These are phyloP conservation scores for Proterorhinus semilunaris DNA, from an alignment of 2,113 vertebrate genomes.

Conservation along the genomic window DNA sequence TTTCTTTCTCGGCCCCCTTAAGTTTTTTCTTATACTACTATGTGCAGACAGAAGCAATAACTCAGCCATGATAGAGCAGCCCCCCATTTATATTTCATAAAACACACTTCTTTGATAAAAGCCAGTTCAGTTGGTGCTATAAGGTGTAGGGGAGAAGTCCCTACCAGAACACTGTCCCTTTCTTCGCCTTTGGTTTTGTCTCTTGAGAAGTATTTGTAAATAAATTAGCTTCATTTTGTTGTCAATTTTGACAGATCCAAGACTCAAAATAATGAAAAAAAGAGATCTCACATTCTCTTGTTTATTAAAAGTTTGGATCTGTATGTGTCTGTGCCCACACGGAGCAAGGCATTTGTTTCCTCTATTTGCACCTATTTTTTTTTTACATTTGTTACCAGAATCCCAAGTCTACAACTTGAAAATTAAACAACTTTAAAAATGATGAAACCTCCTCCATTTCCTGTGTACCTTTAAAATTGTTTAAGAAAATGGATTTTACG, in stretches of 20 bases:
- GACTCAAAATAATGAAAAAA: constrained; percentile 16
- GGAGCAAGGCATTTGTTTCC: no score
- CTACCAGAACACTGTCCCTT: background rate
- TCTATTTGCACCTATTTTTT: no score
- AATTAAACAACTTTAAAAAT: no score
- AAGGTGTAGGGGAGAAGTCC: constrained; percentile 16
- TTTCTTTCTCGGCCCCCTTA: constrained; percentile 60
- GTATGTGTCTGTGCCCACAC: no score
- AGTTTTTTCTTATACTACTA: constrained; percentile 69
- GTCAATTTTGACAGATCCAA: background rate
- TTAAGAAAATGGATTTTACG: background rate
- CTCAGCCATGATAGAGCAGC: constrained; percentile 67
- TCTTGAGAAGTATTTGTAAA: constrained; percentile 14
- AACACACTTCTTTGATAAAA: constrained; percentile 47
- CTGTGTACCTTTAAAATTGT: background rate
- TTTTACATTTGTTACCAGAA: no score
- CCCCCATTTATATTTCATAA: constrained; percentile 62
- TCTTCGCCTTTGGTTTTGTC: constrained; percentile 26
- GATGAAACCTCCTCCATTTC: no score
- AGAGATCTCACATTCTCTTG: no score
- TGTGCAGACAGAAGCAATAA: constrained; percentile 64
- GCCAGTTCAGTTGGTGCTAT: constrained; percentile 26
- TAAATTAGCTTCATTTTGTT: background rate
- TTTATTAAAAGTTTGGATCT: no score
- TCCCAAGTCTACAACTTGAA: no score